Base-by-base conservation (phyloP, 2,888 invertebrate genomes). In the Rhagonycha lutea region DNA sequence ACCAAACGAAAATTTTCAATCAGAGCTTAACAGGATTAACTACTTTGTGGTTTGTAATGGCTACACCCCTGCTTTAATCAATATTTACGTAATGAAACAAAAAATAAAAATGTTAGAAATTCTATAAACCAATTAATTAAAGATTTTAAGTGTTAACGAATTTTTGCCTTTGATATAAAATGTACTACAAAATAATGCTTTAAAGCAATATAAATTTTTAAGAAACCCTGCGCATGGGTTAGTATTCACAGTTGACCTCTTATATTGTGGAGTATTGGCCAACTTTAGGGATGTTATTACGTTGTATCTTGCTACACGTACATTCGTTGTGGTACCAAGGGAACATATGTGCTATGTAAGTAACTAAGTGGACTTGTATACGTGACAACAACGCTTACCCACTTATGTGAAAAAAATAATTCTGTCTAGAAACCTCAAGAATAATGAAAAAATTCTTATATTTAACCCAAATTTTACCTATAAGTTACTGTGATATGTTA, bases 301-400 rank as follows among this genome's bases (percentile, higher is more conserved):
- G 72, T 75, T 75, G 75, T 78, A 77, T 77, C 74, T 79, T 76
- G 70, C 74, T 67, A 73, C 77, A 78, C 77, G 80, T 78, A 80
- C 79, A 72, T 78, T 72, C 73, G 73, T 79, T 63, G 72, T 75
- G 73, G 70, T 67, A 74, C 76, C 77, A 70, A 70, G 79, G 79
- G 80, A 79, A 79, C 74, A 78, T 78, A 78, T 78, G 80, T 75
- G 78, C 79, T 79, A 79, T 80, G 81, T 81, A 81, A 81, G 80
- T 80, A 79, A 81, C 82, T 81, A 82, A 81, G 80, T 79, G 81
- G 79, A 78, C 72, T 73, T 72, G 77, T 77, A 76, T 80, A 82
- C 81, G 81, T 80, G 81, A 79, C 80, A 79, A 79, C 77, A 72
- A 72, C 74, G 75, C 61, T 69, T 65, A 32, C 65, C 72, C 72